phyloP scores from a whole-genome alignment of 2,113 vertebrate genomes.

The Orycteropus afer region DNA sequence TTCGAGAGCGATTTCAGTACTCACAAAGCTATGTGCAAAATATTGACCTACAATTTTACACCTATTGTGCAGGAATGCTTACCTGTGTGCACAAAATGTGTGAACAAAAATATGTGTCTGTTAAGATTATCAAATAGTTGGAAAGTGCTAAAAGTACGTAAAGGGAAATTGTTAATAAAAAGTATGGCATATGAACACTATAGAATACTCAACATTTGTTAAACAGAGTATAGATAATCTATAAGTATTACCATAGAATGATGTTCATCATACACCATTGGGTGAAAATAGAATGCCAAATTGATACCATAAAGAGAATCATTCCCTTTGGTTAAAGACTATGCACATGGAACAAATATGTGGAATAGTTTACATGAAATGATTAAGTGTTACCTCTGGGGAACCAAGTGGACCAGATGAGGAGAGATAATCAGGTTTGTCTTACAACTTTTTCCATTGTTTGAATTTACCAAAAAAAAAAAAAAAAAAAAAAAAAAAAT shows the following conservation, averaged over 20 bases:
- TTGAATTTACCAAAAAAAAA: not conserved
- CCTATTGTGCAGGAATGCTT: not conserved
- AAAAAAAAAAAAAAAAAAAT: too few relatives aligned
- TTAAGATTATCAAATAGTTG: not conserved
- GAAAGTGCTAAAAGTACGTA: not conserved
- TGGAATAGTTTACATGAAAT: not conserved
- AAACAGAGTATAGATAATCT: not conserved
- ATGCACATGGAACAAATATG: not conserved
- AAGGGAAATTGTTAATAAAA: not conserved
- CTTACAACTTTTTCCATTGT: not conserved
- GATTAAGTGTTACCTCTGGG: not conserved
- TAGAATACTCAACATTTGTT: not conserved
- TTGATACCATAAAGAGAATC: not conserved
- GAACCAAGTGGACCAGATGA: not conserved
- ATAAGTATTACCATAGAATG: not conserved
- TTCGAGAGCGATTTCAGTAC: not conserved
- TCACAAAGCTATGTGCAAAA: not conserved
- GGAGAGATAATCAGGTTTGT: not conserved
- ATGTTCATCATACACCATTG: not conserved
- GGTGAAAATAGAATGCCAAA: not conserved
- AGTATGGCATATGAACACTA: not conserved
- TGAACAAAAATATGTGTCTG: not conserved
- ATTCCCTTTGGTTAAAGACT: not conserved
- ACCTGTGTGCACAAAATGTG: not conserved
- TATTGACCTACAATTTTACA: not conserved